Evolutionary conservation across 2,113 vertebrate species (phyloP).

Genomic region (Xiphophorus maculatus): DNA sequence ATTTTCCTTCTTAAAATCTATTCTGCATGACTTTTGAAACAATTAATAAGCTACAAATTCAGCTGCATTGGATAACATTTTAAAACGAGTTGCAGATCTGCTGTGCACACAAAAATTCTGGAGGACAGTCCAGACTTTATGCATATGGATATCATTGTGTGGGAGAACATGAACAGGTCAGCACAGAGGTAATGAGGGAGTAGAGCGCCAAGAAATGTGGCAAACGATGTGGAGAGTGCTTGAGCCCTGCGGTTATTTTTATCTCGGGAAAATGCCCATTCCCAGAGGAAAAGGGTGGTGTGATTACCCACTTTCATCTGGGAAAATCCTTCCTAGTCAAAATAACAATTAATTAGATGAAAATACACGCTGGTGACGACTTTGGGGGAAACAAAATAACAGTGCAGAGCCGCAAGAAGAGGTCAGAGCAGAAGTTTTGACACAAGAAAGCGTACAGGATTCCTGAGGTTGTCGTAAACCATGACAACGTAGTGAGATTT

Average conservation of each 20-base stretch:
- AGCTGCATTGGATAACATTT: constrained; percentile 16
- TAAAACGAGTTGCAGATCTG: constrained; percentile 15
- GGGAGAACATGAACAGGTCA: constrained; percentile 75
- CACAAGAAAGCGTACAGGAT: constrained; percentile 42
- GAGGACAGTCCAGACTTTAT: constrained; percentile 24
- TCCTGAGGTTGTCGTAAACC: constrained; percentile 45
- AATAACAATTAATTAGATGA: constrained; percentile 86
- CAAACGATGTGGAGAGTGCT: constrained; percentile 59
- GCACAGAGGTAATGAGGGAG: constrained; percentile 80
- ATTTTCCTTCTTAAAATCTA: background rate
- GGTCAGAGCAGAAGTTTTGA: constrained; percentile 51
- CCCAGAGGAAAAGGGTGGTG: constrained; percentile 85
- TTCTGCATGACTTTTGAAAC: constrained; percentile 10
- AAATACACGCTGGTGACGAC: constrained; percentile 75
- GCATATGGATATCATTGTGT: constrained; percentile 72
- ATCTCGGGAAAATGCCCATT: constrained; percentile 82
- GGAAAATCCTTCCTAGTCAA: constrained; percentile 82
- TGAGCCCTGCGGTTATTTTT: constrained; percentile 81
- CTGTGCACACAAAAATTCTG: constrained; percentile 32
- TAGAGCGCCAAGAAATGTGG: constrained; percentile 75
- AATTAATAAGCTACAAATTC: constrained; percentile 28
- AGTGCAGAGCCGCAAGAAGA: constrained; percentile 51
- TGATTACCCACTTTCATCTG: constrained; percentile 83
- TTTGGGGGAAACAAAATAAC: constrained; percentile 70
- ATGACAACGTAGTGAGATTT: constrained; percentile 39